Evolutionary conservation across 2,797 vertebrate species (phyloP).

Genomic region (Hypotaenidia okinawae): DNA sequence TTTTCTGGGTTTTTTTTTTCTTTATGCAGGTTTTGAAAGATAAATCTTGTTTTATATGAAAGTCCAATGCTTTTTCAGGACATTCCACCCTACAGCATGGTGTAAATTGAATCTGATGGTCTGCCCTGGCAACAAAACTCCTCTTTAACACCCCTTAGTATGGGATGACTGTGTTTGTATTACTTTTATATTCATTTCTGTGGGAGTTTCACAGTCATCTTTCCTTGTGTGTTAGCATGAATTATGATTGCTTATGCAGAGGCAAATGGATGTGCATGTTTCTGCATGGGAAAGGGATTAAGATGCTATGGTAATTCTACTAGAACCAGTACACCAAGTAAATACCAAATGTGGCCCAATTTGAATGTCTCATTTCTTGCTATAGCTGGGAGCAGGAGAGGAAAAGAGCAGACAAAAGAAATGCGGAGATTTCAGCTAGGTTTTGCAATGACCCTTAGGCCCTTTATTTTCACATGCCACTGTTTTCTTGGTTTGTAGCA

Average conservation of each 20-base stretch:
- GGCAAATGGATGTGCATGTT: not conserved
- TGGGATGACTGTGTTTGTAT: not conserved
- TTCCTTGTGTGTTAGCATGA: not conserved
- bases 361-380: not conserved
- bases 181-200: not conserved
- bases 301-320: not conserved
- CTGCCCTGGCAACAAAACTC: not conserved
- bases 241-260: not conserved
- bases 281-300: not conserved
- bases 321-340: not conserved
- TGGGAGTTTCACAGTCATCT: not conserved
- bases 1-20: too few relatives aligned
- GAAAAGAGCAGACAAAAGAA: conserved; percentile 14
- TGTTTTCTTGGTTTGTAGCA: not conserved
- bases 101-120: not conserved
- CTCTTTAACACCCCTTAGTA: not conserved
- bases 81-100: not conserved
- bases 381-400: not conserved
- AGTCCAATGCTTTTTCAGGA: not conserved
- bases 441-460: conserved; percentile 27
- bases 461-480: not conserved
- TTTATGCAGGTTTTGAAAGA: not conserved
- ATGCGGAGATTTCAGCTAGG: not conserved
- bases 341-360: not conserved
- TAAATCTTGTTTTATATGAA: not conserved